Base-by-base conservation (phyloP, 2,797 vertebrate species). In the Dendrocincla fuliginosa region DNA sequence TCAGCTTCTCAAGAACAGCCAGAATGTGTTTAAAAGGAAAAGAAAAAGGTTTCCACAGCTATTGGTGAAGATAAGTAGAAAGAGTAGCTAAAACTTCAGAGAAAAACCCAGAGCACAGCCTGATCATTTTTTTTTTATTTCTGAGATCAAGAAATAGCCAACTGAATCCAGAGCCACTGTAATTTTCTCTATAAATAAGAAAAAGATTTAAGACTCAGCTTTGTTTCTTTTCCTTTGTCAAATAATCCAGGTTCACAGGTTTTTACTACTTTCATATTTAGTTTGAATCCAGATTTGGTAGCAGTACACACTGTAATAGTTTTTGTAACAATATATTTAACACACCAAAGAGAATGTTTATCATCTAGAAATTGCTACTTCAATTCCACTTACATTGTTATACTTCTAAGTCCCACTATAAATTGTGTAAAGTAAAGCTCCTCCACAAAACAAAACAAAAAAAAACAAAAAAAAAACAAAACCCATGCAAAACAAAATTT, bases 381-480 rank as follows among this genome's bases (percentile, higher is more conserved):
- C 22, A 16, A 12, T 67, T 77, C 55, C 30, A 65, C 15, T 76
- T 76, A 9, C 6, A 17, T 32, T 84, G 27, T 50, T 69, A 22
- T 3, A 55, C 6, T 89, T 90, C 11, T 70, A 47, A 86, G 11
- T 70, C 16, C 18, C 6, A 28, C 13, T 64, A 67, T 17, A 70
- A 70, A 69, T 16, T 19, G 12, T 30, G 4, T 60, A 70, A 80
- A 70, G 47, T 35, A 71, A 41, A 83, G 10, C 30, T 22, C 2
- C 1, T 3, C 8, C 1, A 7, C 24, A 4, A 5, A 27, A 17
- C 46, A 61, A 10, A 10, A 1, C 44, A 46, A 44, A 22, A 22
- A 47, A 13, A 24, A 49, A 25, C 24, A 14, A 49, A 24, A 7
- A 25, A 47, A 47, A 25, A 47, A 47, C 10, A 46, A 46, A 46